phyloP scores from a whole-genome alignment of 2,113 vertebrate genomes.

The Ptilonorhynchus violaceus region DNA sequence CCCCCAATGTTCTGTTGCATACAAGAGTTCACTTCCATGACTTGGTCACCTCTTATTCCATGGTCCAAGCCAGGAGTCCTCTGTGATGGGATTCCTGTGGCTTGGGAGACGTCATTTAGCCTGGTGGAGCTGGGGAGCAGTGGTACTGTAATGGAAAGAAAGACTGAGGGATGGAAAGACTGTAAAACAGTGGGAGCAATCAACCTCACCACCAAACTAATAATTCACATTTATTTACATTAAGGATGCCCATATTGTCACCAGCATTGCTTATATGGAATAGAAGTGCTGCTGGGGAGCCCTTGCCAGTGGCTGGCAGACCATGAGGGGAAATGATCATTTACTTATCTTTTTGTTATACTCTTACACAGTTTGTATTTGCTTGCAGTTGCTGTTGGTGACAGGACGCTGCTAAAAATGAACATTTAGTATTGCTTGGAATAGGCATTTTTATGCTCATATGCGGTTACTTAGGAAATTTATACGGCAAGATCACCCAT shows the following conservation, averaged over 20 bases:
- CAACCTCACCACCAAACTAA: background rate
- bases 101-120: background rate
- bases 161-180: background rate
- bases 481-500: background rate
- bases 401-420: background rate
- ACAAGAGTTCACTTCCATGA: background rate
- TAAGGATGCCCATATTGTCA: background rate
- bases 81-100: background rate
- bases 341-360: background rate
- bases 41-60: background rate
- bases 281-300: background rate
- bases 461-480: background rate
- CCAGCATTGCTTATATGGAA: background rate
- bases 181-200: background rate
- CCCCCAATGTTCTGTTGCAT: rapidly evolving
- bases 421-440: background rate
- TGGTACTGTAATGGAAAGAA: rapidly evolving
- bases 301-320: background rate
- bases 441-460: background rate
- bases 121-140: background rate
- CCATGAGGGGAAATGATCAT: background rate
- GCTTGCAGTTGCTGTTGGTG: background rate
- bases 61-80: background rate
- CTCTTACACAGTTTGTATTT: background rate
- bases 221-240: background rate